Percentiles rank a stretch among this genome's conserved stretches.
Conservation (phyloP, 2,113 vertebrate genomes). For the Erythrolamprus reginae region DNA sequence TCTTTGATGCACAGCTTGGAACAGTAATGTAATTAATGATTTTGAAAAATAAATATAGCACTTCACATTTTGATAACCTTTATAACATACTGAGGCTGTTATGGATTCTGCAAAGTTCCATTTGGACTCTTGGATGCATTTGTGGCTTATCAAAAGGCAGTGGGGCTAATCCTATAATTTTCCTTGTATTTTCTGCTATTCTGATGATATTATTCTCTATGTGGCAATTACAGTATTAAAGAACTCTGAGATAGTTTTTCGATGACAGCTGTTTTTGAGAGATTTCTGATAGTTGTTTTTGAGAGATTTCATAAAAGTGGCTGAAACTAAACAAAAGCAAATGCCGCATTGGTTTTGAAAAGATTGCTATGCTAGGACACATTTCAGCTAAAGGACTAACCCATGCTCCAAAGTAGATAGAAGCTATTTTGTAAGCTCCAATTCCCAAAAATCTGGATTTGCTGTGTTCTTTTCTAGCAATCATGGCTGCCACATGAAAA, state of each 20-base stretch:
- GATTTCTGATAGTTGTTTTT: neutral
- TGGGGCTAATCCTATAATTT: neutral
- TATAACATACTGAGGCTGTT: neutral
- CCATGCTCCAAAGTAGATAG: neutral
- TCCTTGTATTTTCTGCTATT: neutral
- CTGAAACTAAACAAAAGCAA: neutral
- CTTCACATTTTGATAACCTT: neutral
- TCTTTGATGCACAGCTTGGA: neutral
- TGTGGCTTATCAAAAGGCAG: neutral
- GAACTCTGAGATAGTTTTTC: neutral
- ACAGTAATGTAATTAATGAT: neutral
- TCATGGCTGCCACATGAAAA: neutral
- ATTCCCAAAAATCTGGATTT: neutral
- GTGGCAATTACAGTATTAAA: neutral
- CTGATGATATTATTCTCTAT: neutral
- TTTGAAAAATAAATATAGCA: neutral
- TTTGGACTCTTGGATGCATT: neutral
- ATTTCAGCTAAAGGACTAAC: neutral
- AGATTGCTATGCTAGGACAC: neutral
- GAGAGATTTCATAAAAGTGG: neutral
- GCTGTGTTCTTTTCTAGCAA: neutral
- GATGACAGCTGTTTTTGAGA: neutral
- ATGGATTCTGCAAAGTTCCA: neutral
- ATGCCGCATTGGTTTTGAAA: neutral
- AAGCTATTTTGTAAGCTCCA: neutral